phyloP scores from a whole-genome alignment of 2,797 vertebrate species.

The Acanthurus lineatus region DNA sequence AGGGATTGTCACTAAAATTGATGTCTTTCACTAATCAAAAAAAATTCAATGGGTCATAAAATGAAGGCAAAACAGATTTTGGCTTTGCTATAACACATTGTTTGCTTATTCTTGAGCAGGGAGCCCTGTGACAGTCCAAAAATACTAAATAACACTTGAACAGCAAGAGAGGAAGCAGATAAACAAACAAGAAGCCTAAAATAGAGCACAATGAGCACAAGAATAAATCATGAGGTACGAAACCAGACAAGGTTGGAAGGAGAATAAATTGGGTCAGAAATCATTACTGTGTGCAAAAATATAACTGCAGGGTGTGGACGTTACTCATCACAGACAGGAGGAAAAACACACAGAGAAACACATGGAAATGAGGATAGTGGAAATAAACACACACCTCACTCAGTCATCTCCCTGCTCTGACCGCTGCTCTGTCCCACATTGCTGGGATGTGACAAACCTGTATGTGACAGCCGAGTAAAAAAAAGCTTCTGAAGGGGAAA shows the following conservation, averaged over 20 bases:
- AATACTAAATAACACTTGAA: not conserved
- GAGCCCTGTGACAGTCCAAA: not conserved
- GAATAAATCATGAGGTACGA: slow-evolving; percentile 22
- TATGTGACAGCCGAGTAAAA: slow-evolving; percentile 41
- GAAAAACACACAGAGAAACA: not conserved
- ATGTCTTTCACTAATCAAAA: slow-evolving; percentile 4
- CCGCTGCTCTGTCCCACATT: slow-evolving; percentile 20
- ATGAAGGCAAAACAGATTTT: not conserved
- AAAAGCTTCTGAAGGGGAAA: slow-evolving; percentile 28
- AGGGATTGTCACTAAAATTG: not conserved
- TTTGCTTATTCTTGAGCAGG: not conserved
- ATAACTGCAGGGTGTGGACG: not conserved
- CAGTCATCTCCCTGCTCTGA: slow-evolving; percentile 34
- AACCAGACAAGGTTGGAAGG: slow-evolving; percentile 15
- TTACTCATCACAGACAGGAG: slow-evolving; percentile 18
- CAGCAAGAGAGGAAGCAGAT: not conserved
- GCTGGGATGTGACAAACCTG: slow-evolving; percentile 36
- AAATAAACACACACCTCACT: slow-evolving; percentile 27
- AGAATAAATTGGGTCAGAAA: slow-evolving; percentile 50
- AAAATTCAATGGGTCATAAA: not conserved
- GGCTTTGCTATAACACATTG: slow-evolving; percentile 4
- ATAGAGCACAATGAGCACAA: not conserved
- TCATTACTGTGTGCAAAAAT: slow-evolving; percentile 23
- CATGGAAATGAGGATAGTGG: slow-evolving; percentile 8
- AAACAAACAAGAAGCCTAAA: slow-evolving; percentile 4